Evolutionary conservation across 1,140 invertebrate species (phyloP).

Genomic region (Brachystomella parvula): DNA sequence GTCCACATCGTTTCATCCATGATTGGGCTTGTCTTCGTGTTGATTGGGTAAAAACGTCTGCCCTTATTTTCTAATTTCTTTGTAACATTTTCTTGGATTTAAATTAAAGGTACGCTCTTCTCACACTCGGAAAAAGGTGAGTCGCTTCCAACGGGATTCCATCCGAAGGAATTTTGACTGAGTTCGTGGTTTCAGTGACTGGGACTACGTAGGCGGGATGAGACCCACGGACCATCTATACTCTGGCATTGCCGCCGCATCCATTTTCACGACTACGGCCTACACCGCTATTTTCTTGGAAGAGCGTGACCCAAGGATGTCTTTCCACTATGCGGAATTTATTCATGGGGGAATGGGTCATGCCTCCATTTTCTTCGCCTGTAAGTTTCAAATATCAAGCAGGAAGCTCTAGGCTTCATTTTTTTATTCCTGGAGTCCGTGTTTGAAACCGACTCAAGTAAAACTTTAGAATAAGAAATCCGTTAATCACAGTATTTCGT

Average conservation of each 20-base stretch:
- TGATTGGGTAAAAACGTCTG: too few relatives aligned
- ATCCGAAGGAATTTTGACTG: neutral
- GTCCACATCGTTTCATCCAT: too few relatives aligned
- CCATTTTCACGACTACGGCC: neutral
- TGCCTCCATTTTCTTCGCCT: neutral
- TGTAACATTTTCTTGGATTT: neutral
- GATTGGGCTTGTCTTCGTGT: too few relatives aligned
- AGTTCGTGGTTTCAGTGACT: neutral
- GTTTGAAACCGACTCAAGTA: too few relatives aligned
- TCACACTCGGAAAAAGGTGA: neutral
- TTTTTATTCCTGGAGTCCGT: too few relatives aligned
- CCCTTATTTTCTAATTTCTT: neutral
- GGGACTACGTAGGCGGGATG: constrained; percentile 1
- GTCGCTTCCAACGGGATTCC: neutral
- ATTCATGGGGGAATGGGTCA: neutral
- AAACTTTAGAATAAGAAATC: neutral
- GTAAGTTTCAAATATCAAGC: neutral
- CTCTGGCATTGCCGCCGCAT: neutral
- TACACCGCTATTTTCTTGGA: neutral
- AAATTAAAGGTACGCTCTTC: neutral
- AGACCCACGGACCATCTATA: neutral
- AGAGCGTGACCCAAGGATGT: neutral
- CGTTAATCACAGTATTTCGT: neutral
- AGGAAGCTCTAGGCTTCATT: too few relatives aligned
- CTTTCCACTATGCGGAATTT: neutral